Conservation (phyloP, 92 coral and sea anemone species). For the Virgularia gustaviana region DNA sequence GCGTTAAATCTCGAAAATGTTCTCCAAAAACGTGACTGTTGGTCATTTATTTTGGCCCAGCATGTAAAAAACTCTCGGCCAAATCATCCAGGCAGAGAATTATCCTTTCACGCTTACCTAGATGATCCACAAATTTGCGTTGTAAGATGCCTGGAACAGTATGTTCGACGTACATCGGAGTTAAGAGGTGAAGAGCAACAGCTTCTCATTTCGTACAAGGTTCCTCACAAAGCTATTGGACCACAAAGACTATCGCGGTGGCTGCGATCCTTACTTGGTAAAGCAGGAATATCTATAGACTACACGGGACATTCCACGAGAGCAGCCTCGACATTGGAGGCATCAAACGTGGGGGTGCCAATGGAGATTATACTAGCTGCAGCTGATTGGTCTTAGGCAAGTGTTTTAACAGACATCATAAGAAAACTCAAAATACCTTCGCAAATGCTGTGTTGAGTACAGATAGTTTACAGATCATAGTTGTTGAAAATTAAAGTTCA, state of each 20-base stretch:
- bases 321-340: not conserved
- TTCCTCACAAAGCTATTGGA: not conserved
- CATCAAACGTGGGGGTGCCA: not conserved
- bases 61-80: not conserved
- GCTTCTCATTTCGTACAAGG: slow-evolving; percentile 2
- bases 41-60: not conserved
- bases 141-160: not conserved
- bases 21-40: slow-evolving; percentile 14
- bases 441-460: not conserved
- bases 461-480: too few relatives aligned
- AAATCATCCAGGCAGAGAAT: slow-evolving; percentile 6
- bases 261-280: not conserved
- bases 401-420: too few relatives aligned
- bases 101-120: not conserved
- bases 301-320: not conserved
- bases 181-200: slow-evolving; percentile 13
- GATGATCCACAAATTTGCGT: not conserved
- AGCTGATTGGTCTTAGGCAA: too few relatives aligned
- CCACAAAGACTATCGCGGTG: not conserved
- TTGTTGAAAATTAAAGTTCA: too few relatives aligned
- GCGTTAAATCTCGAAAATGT: not conserved
- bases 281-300: not conserved
- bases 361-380: not conserved
- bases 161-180: too few relatives aligned
- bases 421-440: not conserved